A percentile compares a stretch with the other conserved stretches of the same genome.
Conservation (phyloP, 2,888 invertebrate species). For the Octonoba sinensis region DNA sequence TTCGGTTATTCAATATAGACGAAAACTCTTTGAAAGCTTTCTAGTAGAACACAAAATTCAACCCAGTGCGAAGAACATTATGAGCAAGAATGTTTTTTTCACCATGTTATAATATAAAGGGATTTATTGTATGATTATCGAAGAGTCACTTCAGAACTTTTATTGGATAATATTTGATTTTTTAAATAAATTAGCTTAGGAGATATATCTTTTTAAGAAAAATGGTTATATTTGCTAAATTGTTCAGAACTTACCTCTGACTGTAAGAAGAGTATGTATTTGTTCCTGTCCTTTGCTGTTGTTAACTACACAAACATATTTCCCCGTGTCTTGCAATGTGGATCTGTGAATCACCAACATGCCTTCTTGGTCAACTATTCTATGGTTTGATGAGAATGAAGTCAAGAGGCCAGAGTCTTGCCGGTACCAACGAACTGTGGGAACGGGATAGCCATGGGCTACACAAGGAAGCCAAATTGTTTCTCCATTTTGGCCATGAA, state of each 20-base stretch:
- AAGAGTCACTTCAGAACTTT: not conserved
- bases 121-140: too few relatives aligned
- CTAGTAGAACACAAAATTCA: too few relatives aligned
- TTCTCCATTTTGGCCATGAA: conserved; percentile 66
- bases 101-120: too few relatives aligned
- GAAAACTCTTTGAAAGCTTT: too few relatives aligned
- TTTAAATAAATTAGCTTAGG: too few relatives aligned
- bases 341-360: conserved; percentile 69
- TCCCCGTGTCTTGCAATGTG: conserved; percentile 69
- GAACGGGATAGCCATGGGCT: conserved; percentile 71
- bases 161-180: not conserved
- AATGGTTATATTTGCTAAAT: too few relatives aligned
- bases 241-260: conserved; percentile 69
- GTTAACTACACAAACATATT: conserved; percentile 70
- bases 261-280: conserved; percentile 68
- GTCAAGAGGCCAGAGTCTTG: conserved; percentile 60
- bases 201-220: too few relatives aligned
- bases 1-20: too few relatives aligned
- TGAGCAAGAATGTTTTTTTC: too few relatives aligned
- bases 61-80: too few relatives aligned
- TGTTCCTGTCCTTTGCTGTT: conserved; percentile 70
- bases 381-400: conserved; percentile 26
- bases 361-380: conserved; percentile 69
- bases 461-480: conserved; percentile 71
- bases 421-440: conserved; percentile 70